These are phyloP conservation scores for Scaptomyza polygonia DNA, from an alignment of 2,888 invertebrate genomes.

Conservation along the genomic window DNA sequence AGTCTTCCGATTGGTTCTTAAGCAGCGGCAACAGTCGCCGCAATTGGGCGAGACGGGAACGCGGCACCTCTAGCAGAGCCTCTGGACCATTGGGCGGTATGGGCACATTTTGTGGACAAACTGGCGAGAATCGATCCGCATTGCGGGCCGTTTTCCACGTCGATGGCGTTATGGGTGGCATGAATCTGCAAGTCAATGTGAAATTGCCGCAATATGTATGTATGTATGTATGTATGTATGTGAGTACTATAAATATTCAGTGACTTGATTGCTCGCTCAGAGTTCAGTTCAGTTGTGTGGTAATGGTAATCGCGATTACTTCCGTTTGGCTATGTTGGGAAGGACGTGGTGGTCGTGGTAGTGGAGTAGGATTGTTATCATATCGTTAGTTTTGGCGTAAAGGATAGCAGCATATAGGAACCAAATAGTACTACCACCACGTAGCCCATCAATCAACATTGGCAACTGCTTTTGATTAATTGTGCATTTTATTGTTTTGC, in stretches of 20 bases:
- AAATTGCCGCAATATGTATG: constrained; percentile 35
- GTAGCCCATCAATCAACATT: constrained; percentile 67
- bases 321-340: constrained; percentile 9
- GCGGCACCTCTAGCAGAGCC: constrained; percentile 89
- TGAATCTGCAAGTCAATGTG: constrained; percentile 87
- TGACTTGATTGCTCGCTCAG: not conserved
- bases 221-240: too few relatives aligned
- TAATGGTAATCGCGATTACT: constrained; percentile 44
- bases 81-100: constrained; percentile 86
- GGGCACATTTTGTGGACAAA: constrained; percentile 93
- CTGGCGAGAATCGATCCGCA: constrained; percentile 92
- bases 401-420: constrained; percentile 36
- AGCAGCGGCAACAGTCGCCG: constrained; percentile 93
- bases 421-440: constrained; percentile 35
- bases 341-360: not conserved
- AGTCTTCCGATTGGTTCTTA: constrained; percentile 98
- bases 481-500: constrained; percentile 76
- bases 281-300: not conserved
- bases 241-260: constrained; percentile 28
- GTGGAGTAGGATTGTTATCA: not conserved
- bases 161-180: constrained; percentile 97
- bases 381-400: constrained; percentile 1
- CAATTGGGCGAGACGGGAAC: constrained; percentile 92
- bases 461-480: constrained; percentile 72
- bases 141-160: constrained; percentile 92